phyloP scores from a whole-genome alignment of 2,797 vertebrate species.

The Lagorchestes hirsutus region DNA sequence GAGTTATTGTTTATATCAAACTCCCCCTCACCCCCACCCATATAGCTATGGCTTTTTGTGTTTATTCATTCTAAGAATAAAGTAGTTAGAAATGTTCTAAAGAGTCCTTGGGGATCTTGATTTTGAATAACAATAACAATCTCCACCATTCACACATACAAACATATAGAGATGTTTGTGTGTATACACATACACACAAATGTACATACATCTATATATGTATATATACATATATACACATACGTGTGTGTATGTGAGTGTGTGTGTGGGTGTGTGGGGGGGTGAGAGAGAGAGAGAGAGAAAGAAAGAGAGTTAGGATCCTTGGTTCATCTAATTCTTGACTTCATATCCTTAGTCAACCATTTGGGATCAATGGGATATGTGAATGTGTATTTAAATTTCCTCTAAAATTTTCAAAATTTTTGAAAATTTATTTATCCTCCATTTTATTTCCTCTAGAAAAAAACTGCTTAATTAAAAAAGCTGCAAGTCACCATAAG shows the following conservation, averaged over 20 bases:
- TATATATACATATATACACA: background rate
- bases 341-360: slow-evolving; percentile 32
- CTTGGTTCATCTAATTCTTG: slow-evolving; percentile 25
- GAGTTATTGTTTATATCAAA: background rate
- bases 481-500: slow-evolving; percentile 50
- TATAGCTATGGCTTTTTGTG: background rate
- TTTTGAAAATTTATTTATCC: slow-evolving; percentile 35
- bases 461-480: slow-evolving; percentile 56
- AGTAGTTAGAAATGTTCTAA: background rate
- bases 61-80: background rate
- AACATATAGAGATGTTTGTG: background rate
- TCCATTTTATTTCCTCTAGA: slow-evolving; percentile 52
- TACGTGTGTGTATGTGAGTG: background rate
- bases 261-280: too few species aligned
- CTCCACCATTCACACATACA: background rate
- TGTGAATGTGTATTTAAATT: background rate
- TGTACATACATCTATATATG: too few species aligned
- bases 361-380: background rate
- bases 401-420: slow-evolving; percentile 45
- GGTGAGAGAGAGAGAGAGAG: too few species aligned
- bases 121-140: background rate
- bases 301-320: background rate
- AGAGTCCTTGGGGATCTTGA: background rate
- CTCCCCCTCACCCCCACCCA: too few species aligned
- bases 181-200: background rate